These are phyloP conservation scores for Simalia tracyae DNA, from an alignment of 2,797 vertebrate species.

Conservation along the genomic window DNA sequence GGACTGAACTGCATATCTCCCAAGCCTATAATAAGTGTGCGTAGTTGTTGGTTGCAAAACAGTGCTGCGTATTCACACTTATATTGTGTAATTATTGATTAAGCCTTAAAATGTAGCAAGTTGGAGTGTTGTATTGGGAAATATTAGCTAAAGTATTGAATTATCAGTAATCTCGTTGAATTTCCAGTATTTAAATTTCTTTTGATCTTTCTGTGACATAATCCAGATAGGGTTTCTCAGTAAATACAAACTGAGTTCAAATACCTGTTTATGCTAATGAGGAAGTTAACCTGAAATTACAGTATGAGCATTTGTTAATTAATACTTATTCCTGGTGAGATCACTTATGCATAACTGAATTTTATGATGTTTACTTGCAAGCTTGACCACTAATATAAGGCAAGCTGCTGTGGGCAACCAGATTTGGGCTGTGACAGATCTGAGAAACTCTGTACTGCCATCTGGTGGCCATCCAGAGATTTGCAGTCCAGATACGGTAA, in stretches of 20 bases:
- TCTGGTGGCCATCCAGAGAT: background rate
- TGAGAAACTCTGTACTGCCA: background rate
- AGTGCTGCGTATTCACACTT: background rate
- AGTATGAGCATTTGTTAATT: conserved; percentile 57
- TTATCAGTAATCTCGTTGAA: background rate
- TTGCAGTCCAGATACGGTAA: background rate
- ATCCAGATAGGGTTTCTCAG: background rate
- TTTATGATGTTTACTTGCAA: conserved; percentile 58
- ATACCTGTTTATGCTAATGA: conserved; percentile 38
- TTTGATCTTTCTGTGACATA: background rate
- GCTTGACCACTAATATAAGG: conserved; percentile 61
- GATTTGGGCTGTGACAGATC: background rate
- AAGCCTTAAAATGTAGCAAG: background rate
- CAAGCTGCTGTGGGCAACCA: conserved; percentile 18
- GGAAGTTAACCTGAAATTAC: conserved; percentile 52
- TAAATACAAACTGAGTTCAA: conserved; percentile 24
- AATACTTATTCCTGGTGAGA: conserved; percentile 64
- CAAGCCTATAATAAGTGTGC: conserved; percentile 43
- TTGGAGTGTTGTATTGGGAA: background rate
- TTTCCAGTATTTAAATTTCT: fast-evolving
- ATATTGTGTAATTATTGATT: background rate
- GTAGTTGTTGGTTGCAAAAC: conserved; percentile 22
- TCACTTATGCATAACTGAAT: conserved; percentile 57
- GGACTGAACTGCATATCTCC: background rate
- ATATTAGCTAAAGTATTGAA: background rate